Evolutionary conservation across 1,140 invertebrate species (phyloP).

Genomic region (Parasteatoda tepidariorum): DNA sequence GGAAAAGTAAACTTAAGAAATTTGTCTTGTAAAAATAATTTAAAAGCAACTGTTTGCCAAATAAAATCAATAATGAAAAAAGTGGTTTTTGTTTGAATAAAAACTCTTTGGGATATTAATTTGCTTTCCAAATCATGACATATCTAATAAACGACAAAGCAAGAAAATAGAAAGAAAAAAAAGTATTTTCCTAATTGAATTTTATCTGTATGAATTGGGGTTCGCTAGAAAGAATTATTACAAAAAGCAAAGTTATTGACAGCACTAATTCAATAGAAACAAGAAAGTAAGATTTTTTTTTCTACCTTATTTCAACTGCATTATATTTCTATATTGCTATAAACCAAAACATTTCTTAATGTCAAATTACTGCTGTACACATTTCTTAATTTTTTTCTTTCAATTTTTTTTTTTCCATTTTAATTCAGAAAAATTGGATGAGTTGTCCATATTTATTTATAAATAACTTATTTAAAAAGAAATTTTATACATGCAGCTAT

Average conservation of each 20-base stretch:
- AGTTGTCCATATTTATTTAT: too few relatives aligned
- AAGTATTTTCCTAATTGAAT: not conserved
- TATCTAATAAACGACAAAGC: not conserved
- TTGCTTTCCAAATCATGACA: not conserved
- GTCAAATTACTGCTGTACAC: too few relatives aligned
- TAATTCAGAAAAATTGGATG: too few relatives aligned
- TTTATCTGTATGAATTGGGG: not conserved
- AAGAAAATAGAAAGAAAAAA: not conserved
- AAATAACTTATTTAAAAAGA: too few relatives aligned
- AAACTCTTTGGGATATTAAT: not conserved
- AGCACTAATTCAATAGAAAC: too few relatives aligned
- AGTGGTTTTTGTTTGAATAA: not conserved
- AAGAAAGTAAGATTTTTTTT: too few relatives aligned
- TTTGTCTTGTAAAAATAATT: not conserved
- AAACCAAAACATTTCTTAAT: too few relatives aligned
- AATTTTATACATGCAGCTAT: too few relatives aligned
- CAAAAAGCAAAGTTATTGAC: slow-evolving; percentile 19
- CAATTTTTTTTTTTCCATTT: too few relatives aligned
- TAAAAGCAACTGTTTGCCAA: not conserved
- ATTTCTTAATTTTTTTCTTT: too few relatives aligned
- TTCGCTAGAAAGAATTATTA: slow-evolving; percentile 24
- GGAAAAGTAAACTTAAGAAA: not conserved
- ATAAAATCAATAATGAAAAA: not conserved
- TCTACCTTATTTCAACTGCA: too few relatives aligned
- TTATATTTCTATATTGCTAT: too few relatives aligned